Evolutionary conservation across 37 sponge, comb jelly and placozoan genomes (phyloP).

Genomic region (Dysidea cf. avara): DNA sequence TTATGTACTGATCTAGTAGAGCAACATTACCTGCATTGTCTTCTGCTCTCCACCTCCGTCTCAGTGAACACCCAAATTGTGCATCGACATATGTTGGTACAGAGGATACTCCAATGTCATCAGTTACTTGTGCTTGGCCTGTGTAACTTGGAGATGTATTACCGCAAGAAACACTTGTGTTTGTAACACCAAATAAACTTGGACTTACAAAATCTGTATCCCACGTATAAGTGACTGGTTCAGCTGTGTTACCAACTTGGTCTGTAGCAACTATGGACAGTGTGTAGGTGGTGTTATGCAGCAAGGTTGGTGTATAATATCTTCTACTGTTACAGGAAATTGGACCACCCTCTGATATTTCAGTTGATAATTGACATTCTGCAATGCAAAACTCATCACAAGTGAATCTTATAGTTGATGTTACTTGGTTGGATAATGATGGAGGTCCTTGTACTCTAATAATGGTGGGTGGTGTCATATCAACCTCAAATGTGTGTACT

Average conservation of each 20-base stretch:
- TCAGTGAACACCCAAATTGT: neutral
- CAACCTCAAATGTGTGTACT: too few species aligned
- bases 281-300: neutral
- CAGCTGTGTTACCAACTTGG: slow-evolving; percentile 33
- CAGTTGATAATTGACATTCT: neutral
- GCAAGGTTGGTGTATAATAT: slow-evolving; percentile 13
- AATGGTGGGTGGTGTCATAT: too few species aligned
- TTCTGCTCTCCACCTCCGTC: slow-evolving; percentile 35
- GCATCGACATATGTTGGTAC: slow-evolving; percentile 15
- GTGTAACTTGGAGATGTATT: slow-evolving; percentile 7
- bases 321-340: neutral
- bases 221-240: too few species aligned
- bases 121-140: slow-evolving; percentile 21
- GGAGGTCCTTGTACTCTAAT: too few species aligned
- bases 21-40: slow-evolving; percentile 42
- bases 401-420: too few species aligned
- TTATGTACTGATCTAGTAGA: slow-evolving; percentile 5
- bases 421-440: too few species aligned
- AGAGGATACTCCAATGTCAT: neutral
- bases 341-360: neutral
- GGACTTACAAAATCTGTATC: slow-evolving; percentile 33
- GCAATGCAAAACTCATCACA: slow-evolving; percentile 15
- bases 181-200: neutral
- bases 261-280: slow-evolving; percentile 33
- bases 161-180: slow-evolving; percentile 15